Evolutionary conservation across 2,888 invertebrate genomes (phyloP), one percentile per base, ranked within the genome.

Genomic region (Ectemnius cavifrons): DNA sequence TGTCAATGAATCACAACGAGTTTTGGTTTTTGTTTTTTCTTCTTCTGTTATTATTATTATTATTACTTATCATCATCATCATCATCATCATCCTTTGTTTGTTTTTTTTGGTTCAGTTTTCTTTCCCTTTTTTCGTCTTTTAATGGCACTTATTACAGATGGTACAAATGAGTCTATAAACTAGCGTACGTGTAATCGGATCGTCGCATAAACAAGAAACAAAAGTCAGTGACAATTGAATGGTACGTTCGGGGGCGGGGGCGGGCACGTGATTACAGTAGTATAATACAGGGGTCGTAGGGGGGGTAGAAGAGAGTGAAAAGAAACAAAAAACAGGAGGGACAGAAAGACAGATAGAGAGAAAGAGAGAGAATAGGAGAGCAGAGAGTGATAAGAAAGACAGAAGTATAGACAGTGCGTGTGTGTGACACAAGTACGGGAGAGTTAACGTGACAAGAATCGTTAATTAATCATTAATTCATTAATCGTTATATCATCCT

Each of bases 121-220:
- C 77, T 75, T 77, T 79, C 80, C 78, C 79, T 83, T 85, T 85
- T 85, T 84, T 82, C 71, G 75, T 80, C 66, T 82, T 82, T 84
- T 85, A 87, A 87, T 86, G 82, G 86, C 86, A 85, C 86, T 90
- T 87, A 89, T 86, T 89, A 89, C 89, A 89, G 89, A 87, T 90
- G 88, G 89, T 90, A 90, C 89, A 90, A 90, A 90, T 90, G 85
- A 87, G 89, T 88, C 88, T 90, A 90, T 85, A 86, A 85, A 88
- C 88, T 89, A 85, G 79, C 78, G 75, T 81, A 75, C 75, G 72
- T 64, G 65, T 65, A 74, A 67, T 82, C 52, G 37, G 2, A 8
- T 37, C 37, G 37, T 83, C 83, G 81, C 80, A 85, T 78, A 84
- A 79, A 37, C 37, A 77, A 79, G 73, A 79, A 67, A 73, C 79